phyloP scores from a whole-genome alignment of 2,888 invertebrate species.

The Andrena chrysosceles region DNA sequence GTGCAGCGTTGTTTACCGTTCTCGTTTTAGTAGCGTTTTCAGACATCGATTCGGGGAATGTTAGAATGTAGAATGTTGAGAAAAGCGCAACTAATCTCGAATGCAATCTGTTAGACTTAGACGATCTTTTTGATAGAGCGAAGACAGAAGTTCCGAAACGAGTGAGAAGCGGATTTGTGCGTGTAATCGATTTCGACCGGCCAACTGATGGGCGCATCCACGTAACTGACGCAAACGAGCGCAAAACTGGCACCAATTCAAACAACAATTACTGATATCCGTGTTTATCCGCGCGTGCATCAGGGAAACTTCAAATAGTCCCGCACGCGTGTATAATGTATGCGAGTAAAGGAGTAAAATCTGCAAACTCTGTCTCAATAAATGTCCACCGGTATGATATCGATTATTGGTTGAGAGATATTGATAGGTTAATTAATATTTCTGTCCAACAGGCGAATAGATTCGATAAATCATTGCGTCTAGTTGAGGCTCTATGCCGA shows the following conservation, averaged over 20 bases:
- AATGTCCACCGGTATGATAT: slow-evolving; percentile 1
- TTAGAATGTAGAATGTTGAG: not conserved
- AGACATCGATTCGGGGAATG: not conserved
- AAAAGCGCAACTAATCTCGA: not conserved
- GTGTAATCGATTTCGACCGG: slow-evolving; percentile 57
- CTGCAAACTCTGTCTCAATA: slow-evolving; percentile 19
- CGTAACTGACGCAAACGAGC: slow-evolving; percentile 52
- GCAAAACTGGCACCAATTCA: slow-evolving; percentile 70
- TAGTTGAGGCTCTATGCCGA: not conserved
- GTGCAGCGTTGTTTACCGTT: not conserved
- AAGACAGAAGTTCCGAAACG: not conserved
- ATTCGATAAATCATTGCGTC: slow-evolving; percentile 19
- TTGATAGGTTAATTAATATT: slow-evolving; percentile 43
- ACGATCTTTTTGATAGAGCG: not conserved
- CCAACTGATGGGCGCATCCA: slow-evolving; percentile 42
- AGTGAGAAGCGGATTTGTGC: not conserved
- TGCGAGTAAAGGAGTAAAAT: slow-evolving; percentile 20
- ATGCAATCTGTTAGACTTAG: not conserved
- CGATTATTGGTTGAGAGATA: slow-evolving; percentile 4
- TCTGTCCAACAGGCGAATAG: slow-evolving; percentile 10
- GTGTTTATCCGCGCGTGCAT: slow-evolving; percentile 66
- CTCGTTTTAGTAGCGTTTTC: not conserved
- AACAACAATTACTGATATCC: slow-evolving; percentile 72
- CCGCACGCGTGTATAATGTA: slow-evolving; percentile 19
- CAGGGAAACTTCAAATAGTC: slow-evolving; percentile 64